A percentile compares a stretch with the other conserved stretches of the same genome.
Conservation (phyloP, 2,113 vertebrate genomes). For the Merops nubicus region DNA sequence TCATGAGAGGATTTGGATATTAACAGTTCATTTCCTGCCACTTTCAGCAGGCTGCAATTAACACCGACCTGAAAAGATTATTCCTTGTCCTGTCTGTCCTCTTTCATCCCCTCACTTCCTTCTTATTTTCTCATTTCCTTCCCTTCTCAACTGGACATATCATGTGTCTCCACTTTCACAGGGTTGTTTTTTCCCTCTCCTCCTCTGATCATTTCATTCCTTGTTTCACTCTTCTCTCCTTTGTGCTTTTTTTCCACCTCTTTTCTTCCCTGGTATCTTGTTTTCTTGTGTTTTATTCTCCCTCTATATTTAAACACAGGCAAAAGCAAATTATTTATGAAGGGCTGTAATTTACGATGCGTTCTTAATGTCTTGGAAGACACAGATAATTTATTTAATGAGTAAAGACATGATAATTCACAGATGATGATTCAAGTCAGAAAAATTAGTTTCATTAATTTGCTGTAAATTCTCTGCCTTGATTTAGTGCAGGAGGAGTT, state of each 20-base stretch:
- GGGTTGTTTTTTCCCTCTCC: too few species aligned
- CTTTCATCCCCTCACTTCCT: neutral
- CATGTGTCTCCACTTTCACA: neutral
- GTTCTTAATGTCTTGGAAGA: slow-evolving; percentile 78
- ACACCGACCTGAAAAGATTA: neutral
- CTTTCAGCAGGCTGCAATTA: neutral
- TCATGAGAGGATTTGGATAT: neutral
- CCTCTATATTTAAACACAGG: slow-evolving; percentile 53
- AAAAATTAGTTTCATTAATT: slow-evolving; percentile 83
- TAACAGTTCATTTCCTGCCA: neutral
- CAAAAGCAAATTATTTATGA: slow-evolving; percentile 79
- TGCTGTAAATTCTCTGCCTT: slow-evolving; percentile 64
- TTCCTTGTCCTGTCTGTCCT: neutral
- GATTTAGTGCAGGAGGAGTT: slow-evolving; percentile 65
- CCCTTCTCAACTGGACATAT: neutral
- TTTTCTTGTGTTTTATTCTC: neutral
- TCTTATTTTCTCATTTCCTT: slow-evolving; percentile 25
- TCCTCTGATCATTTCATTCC: neutral
- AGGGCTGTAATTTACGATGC: slow-evolving; percentile 74
- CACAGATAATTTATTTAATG: slow-evolving; percentile 82
- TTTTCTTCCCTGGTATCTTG: neutral
- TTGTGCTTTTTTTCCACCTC: neutral
- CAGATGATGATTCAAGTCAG: slow-evolving; percentile 75
- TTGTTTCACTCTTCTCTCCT: neutral
- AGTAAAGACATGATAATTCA: slow-evolving; percentile 77